Evolutionary conservation across 2,888 invertebrate species (phyloP).

Genomic region (Incurvaria masculella): DNA sequence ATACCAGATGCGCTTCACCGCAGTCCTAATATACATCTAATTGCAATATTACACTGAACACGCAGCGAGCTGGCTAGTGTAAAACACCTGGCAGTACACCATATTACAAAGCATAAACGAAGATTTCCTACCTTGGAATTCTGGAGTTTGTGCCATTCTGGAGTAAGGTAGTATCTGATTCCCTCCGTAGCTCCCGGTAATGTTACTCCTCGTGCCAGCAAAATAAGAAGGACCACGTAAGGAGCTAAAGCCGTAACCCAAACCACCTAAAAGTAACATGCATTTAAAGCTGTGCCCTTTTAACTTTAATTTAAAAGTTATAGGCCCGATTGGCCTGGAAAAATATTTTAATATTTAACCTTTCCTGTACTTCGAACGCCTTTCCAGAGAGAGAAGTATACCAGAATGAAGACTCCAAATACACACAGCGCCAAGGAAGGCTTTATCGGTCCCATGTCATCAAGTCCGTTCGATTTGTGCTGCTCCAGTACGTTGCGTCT

Average conservation of each 20-base stretch:
- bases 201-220: conserved; percentile 79
- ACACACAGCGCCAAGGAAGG: conserved; percentile 87
- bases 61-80: too few species aligned
- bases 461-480: conserved; percentile 77
- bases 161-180: conserved; percentile 84
- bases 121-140: conserved; percentile 62
- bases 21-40: too few species aligned
- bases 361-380: conserved; percentile 91
- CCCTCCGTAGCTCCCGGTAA: conserved; percentile 83
- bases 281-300: too few species aligned
- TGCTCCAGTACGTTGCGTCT: conserved; percentile 87
- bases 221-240: conserved; percentile 84
- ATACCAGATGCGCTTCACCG: too few species aligned
- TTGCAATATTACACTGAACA: too few species aligned
- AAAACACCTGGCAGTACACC: too few species aligned
- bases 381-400: conserved; percentile 97
- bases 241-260: conserved; percentile 95
- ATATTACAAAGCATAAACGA: neutral
- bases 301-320: too few species aligned
- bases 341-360: too few species aligned
- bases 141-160: conserved; percentile 81
- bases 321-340: neutral
- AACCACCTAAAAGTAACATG: conserved; percentile 72
- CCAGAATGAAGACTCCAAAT: conserved; percentile 86
- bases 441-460: conserved; percentile 85